Evolutionary conservation across 1,140 invertebrate genomes (phyloP).

Genomic region (Bombus difficillimus): DNA sequence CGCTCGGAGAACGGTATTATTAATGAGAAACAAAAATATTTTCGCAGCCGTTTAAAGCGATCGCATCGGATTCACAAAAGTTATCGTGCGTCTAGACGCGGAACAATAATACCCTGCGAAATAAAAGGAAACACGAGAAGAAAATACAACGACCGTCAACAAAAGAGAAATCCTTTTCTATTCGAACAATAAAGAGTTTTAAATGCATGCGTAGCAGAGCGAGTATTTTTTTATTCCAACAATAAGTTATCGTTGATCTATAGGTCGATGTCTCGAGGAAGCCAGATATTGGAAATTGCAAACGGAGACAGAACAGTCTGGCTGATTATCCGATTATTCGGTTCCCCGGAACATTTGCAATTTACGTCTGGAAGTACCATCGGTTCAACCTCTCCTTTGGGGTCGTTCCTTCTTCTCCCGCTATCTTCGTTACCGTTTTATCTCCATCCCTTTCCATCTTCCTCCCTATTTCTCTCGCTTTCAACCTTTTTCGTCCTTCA

Average conservation of each 20-base stretch:
- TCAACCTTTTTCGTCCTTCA: neutral
- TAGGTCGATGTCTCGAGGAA: conserved; percentile 72
- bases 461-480: neutral
- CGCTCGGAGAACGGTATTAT: too few relatives aligned
- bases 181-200: conserved; percentile 35
- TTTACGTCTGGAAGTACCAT: conserved; percentile 72
- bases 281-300: conserved; percentile 79
- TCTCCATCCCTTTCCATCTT: neutral
- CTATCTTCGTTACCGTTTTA: conserved; percentile 39
- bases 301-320: conserved; percentile 80
- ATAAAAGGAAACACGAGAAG: neutral
- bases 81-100: conserved; percentile 30
- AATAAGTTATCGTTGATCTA: conserved; percentile 68
- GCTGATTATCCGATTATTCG: conserved; percentile 81
- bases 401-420: conserved; percentile 36
- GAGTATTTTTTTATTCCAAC: conserved; percentile 58
- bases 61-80: neutral
- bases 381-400: conserved; percentile 37
- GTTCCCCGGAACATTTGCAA: conserved; percentile 79
- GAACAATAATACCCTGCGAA: neutral
- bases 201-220: conserved; percentile 36
- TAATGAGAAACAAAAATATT: neutral
- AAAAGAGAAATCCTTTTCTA: neutral
- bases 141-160: neutral
- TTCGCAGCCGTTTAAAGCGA: neutral